phyloP scores from a whole-genome alignment of 1,140 invertebrate genomes.

The Charaxes varanes region DNA sequence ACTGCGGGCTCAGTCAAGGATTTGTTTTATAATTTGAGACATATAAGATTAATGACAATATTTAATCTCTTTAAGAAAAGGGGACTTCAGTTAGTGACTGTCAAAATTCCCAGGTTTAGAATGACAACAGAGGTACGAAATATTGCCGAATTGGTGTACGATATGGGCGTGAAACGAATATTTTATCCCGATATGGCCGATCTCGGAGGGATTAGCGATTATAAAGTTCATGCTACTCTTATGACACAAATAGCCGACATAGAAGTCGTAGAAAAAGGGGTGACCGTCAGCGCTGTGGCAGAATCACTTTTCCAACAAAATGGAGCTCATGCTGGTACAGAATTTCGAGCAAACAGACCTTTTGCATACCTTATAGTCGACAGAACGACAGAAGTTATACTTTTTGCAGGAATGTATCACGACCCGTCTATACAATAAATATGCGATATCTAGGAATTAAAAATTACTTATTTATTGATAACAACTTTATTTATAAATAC shows the following conservation, averaged over 20 bases:
- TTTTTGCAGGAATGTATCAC: conserved; percentile 66
- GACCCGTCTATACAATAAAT: conserved; percentile 31
- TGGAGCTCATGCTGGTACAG: conserved; percentile 20
- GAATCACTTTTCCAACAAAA: conserved; percentile 62
- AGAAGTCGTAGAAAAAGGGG: conserved; percentile 83
- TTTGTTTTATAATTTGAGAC: conserved; percentile 62
- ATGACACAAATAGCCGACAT: conserved; percentile 80
- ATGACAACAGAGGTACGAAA: conserved; percentile 75
- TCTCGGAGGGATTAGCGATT: conserved; percentile 76
- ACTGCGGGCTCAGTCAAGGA: conserved; percentile 34
- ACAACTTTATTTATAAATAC: too few species aligned
- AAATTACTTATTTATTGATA: too few species aligned
- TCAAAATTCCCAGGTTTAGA: conserved; percentile 79
- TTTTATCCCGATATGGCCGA: conserved; percentile 76
- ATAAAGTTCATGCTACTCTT: conserved; percentile 67
- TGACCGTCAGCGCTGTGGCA: conserved; percentile 72
- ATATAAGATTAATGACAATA: conserved; percentile 67
- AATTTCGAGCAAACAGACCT: conserved; percentile 59
- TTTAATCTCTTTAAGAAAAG: conserved; percentile 59
- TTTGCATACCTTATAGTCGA: conserved; percentile 72
- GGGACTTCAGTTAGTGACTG: conserved; percentile 60
- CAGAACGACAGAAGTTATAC: conserved; percentile 56
- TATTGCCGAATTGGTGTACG: conserved; percentile 72
- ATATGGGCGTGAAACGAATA: conserved; percentile 79
- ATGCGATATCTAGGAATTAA: background rate